Conservation (phyloP, 2,113 vertebrate genomes). For the Boulengeromyrus knoepffleri region DNA sequence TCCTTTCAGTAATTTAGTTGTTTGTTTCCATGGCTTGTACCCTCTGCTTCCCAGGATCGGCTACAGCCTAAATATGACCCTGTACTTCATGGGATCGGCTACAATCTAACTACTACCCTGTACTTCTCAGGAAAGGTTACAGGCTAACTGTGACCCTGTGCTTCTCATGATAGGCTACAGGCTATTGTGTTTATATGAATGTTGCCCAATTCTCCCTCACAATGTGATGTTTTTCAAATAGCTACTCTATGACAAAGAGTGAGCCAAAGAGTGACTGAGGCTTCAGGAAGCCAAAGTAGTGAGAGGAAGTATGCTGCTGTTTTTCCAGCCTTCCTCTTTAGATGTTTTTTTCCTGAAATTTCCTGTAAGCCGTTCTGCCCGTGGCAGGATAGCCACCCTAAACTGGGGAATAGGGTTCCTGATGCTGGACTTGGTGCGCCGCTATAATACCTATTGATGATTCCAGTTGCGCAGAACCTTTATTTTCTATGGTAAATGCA, state of each 20-base stretch:
- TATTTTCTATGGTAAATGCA: not conserved
- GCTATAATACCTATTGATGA: not conserved
- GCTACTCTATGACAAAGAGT: not conserved
- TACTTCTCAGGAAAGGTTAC: not conserved
- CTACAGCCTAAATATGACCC: not conserved
- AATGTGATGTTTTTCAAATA: not conserved
- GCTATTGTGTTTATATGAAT: not conserved
- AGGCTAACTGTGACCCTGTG: not conserved
- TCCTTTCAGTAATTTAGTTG: not conserved
- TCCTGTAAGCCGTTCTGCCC: not conserved
- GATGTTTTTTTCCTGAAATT: not conserved
- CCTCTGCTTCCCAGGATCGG: not conserved
- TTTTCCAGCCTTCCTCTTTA: not conserved
- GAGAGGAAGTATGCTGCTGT: not conserved
- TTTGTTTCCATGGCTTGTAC: not conserved
- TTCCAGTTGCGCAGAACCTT: not conserved
- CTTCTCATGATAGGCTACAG: not conserved
- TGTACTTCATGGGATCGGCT: not conserved
- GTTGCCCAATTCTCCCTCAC: not conserved
- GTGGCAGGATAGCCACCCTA: not conserved
- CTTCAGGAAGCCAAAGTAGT: not conserved
- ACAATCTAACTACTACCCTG: not conserved
- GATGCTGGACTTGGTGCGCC: not conserved
- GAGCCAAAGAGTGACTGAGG: not conserved
- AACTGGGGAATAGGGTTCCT: too few relatives aligned